Conservation (phyloP, 2,797 vertebrate species). For the Staurois parvus region DNA sequence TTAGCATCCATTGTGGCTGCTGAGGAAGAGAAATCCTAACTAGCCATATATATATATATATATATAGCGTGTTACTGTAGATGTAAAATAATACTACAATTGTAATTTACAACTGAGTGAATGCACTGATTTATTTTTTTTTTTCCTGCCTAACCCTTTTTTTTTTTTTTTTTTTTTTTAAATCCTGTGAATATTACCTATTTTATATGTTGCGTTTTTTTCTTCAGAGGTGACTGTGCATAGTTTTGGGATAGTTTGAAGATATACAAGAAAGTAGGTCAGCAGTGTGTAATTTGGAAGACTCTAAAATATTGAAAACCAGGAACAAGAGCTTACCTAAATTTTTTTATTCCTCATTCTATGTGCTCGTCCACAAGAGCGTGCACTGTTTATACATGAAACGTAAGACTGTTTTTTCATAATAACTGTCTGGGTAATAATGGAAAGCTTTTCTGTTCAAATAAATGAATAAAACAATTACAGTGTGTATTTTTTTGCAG, state of each 20-base stretch:
- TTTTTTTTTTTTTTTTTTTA: background rate
- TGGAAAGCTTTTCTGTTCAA: conserved; percentile 33
- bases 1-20: background rate
- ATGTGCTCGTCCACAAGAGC: conserved; percentile 9
- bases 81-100: conserved; percentile 1
- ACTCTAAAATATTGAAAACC: background rate
- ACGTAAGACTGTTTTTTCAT: conserved; percentile 15
- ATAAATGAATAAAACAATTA: conserved; percentile 43
- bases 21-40: background rate
- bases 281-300: background rate
- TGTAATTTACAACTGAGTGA: conserved; percentile 1
- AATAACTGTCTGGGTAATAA: conserved; percentile 33
- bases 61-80: background rate
- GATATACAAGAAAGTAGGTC: background rate
- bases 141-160: background rate
- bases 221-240: background rate
- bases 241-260: background rate
- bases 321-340: background rate
- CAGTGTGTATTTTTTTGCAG: conserved; percentile 2
- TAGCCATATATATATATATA: conserved; percentile 3
- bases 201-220: background rate
- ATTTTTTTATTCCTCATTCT: background rate
- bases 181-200: background rate
- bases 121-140: conserved; percentile 4
- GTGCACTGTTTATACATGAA: conserved; percentile 20